These are phyloP conservation scores for Silurus meridionalis DNA, from an alignment of 2,113 vertebrate species.

Conservation along the genomic window DNA sequence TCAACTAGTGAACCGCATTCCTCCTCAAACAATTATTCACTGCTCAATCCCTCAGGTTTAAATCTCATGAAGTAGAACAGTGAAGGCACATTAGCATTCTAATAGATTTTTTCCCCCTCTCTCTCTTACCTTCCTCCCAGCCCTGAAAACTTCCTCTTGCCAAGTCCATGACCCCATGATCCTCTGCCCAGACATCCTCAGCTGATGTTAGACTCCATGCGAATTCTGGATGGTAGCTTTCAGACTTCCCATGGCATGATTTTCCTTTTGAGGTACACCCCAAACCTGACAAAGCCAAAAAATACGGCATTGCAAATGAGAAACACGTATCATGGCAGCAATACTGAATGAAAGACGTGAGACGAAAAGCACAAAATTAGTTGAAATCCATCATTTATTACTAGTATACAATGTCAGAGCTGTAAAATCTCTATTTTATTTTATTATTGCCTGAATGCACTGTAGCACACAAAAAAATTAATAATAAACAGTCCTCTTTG, in stretches of 20 bases:
- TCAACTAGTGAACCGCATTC: slow-evolving; percentile 12
- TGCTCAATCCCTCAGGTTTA: not conserved
- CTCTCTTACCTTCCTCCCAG: slow-evolving; percentile 76
- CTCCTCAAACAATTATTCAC: not conserved
- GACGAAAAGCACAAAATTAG: slow-evolving; percentile 1
- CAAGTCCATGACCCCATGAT: slow-evolving; percentile 55
- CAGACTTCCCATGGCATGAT: slow-evolving; percentile 57
- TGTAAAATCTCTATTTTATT: slow-evolving; percentile 17
- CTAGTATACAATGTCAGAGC: not conserved
- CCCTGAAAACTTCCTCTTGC: slow-evolving; percentile 66
- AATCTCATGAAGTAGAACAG: slow-evolving; percentile 10
- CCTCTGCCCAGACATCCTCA: slow-evolving; percentile 58
- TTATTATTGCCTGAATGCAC: not conserved
- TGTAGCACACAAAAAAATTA: not conserved
- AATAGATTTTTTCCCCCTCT: not conserved
- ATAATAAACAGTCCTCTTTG: slow-evolving; percentile 11
- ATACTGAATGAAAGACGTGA: not conserved
- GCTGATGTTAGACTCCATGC: slow-evolving; percentile 73
- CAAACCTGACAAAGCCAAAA: slow-evolving; percentile 54
- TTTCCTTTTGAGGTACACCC: slow-evolving; percentile 57
- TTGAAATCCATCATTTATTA: slow-evolving; percentile 22
- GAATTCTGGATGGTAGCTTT: slow-evolving; percentile 63
- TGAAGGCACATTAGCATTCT: slow-evolving; percentile 1
- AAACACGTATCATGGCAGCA: not conserved
- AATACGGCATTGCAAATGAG: not conserved